phyloP scores from a whole-genome alignment of 2,113 vertebrate species.

The Penelope pileata region DNA sequence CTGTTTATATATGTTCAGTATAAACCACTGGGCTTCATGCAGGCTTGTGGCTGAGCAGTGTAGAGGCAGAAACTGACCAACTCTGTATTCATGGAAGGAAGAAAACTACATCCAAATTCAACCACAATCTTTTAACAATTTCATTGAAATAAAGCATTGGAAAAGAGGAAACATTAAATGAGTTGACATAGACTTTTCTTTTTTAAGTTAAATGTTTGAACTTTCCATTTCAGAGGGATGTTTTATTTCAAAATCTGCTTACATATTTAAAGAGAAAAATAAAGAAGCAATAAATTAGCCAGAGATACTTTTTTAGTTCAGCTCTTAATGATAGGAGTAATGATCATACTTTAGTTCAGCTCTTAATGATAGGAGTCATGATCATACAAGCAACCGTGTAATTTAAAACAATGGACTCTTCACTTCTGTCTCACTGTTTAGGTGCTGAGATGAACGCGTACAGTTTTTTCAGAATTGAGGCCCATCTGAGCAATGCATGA shows the following conservation, averaged over 20 bases:
- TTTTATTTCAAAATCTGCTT: constrained; percentile 23
- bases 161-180: not conserved
- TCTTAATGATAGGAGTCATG: not conserved
- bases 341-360: not conserved
- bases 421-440: not conserved
- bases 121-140: not conserved
- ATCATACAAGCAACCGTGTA: not conserved
- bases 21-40: not conserved
- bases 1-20: not conserved
- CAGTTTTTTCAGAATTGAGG: not conserved
- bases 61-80: not conserved
- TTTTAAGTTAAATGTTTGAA: constrained; percentile 45
- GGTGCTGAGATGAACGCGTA: not conserved
- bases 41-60: not conserved
- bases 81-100: not conserved
- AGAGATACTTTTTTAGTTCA: not conserved
- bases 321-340: not conserved
- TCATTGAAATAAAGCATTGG: not conserved
- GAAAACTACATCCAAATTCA: not conserved
- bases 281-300: constrained; percentile 22
- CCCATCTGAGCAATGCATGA: not conserved
- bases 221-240: not conserved
- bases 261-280: constrained; percentile 17
- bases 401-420: not conserved
- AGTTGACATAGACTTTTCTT: not conserved